Base-by-base conservation (phyloP, 2,888 invertebrate genomes). In the Drymonia ruficornis region DNA sequence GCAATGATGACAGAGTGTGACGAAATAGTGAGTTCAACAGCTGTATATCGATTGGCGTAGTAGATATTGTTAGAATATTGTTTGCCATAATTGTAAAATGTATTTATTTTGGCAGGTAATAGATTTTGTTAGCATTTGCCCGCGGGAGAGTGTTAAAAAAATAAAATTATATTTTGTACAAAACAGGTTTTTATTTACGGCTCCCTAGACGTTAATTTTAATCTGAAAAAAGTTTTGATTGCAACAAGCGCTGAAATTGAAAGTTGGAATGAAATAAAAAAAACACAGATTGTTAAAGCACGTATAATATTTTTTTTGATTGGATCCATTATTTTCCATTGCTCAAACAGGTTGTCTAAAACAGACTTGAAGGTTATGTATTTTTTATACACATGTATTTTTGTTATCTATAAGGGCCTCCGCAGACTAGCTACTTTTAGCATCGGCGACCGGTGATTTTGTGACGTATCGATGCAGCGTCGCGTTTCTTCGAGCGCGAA, bases 111-210 rank as follows among this genome's bases (percentile, higher is more conserved):
- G 47, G 54, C 61, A 58, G 58, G 38, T 53, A 56, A 61, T 68
- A 63, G 68, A 65, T 67, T 68, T 63, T 61, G 62, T 70, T 70
- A 67, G 67, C 68, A 64, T 58, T 64, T 62, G 59, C 64, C 61
- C 38, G 23, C 53, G 44, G 54, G 68, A 65, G 61, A 64, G 68
- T 71, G 73, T 73, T 73, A 68, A 67, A 69, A 50, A 70, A 73
- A 71, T 73, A 73, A 71, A 72, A 65, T 68, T 73, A 73, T 73
- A 73, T 73, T 73, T 73, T 73, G 54, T 70, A 71, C 65, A 69
- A 54, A 18, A 7, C 7, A n/a, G 13, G 9, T 50, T 66, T 62
- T 66, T 52, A 53, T 59, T 64, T 42, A 23, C 8, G 5, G 13
- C 34, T 38, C 38, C 23, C n/a, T 43, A 11, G 7, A 4, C 18